Base-by-base conservation (phyloP, 2,888 invertebrate species). In the Synanthedon vespiformis region DNA sequence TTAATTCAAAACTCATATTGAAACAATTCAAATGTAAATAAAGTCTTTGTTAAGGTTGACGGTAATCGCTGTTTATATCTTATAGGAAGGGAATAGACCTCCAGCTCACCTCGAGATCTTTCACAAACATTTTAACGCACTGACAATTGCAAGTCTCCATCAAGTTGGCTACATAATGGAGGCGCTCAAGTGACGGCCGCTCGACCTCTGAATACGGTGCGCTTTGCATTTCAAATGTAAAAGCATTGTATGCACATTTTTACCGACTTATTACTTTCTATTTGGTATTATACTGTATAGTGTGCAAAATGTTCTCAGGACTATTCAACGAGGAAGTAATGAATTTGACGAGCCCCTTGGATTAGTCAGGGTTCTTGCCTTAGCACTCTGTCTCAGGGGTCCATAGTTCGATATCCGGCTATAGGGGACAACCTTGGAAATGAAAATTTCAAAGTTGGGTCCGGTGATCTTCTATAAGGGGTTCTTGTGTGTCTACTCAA, bases 181-280 rank as follows among this genome's bases (percentile, higher is more conserved):
- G 16, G 34, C 50, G 41, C 52, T 54, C 56, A 55, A 78, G 72
- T 76, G 82, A 78, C 80, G 73, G 70, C 59, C 60, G 67, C 61
- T 61, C 72, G 73, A 74, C 74, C 74, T 63, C 73, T 70, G 72
- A 70, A 74, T 76, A 77, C 73, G 10, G 61, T 64, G 68, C 74
- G 62, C 72, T 85, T 85, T 84, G 85, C 84, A 85, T 86, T 85
- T 82, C 84, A 85, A 85, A 85, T 86, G 67, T 69, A 71, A 12
- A 16, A 59, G 79, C 83, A 86, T 87, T 87, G 87, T 86, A 86
- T 86, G 85, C 86, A 86, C 86, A 86, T 86, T 85, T 86, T 84
- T 85, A 83, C 83, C 73, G 80, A 82, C 81, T 83, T 84, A 84
- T 80, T 84, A 82, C 84, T 80, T 67, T 76, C 77, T 71, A 72